Evolutionary conservation across 2,113 vertebrate species (phyloP), one percentile per base, ranked within the genome.

Genomic region (Ageneiosus marmoratus): DNA sequence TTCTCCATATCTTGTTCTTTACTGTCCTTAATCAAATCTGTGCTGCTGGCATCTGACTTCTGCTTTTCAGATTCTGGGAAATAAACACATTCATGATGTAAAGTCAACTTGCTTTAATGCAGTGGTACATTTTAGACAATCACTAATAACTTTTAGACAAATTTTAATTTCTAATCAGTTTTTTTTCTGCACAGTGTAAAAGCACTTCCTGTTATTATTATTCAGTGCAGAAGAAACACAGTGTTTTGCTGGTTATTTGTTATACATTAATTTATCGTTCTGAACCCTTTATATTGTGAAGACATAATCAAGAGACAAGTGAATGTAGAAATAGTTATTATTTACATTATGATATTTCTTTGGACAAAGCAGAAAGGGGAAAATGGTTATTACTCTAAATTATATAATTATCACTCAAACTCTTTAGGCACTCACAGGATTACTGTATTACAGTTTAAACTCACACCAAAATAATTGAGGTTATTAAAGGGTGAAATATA

Each of bases 21-120:
- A 22, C 84, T 88, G 48, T 62, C 74, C 24, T 67, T 79, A 37
- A 77, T 29, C 20, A 22, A 20, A 73, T 85, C 53, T 20, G 46
- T 18, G 67, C n/a, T 70, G 51, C n/a, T 70, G 51, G 16, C 12
- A 65, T 70, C 83, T 34, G 82, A 5, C 13, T 80, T 85, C 22
- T 80, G 27, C 50, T 82, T 87, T 48, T 86, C 83, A 44, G 72
- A 46, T 37, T 84, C 88, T 89, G 48, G 13, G 34, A n/a, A 24
- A 75, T 10, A 32, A 73, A 37, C 67, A 16, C 80, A 55, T 12
- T 27, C 29, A 50, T 65, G 34, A 37, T 44, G 27, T 83, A 2
- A 56, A 67, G n/a, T 22, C 9, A 72, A 32, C 15, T 5, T 16
- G 27, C 9, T 18, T 34, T 48, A 24, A 46, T 34, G 34, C 46